Conservation (phyloP, 2,888 invertebrate genomes). For the Drosophila mercatorum region DNA sequence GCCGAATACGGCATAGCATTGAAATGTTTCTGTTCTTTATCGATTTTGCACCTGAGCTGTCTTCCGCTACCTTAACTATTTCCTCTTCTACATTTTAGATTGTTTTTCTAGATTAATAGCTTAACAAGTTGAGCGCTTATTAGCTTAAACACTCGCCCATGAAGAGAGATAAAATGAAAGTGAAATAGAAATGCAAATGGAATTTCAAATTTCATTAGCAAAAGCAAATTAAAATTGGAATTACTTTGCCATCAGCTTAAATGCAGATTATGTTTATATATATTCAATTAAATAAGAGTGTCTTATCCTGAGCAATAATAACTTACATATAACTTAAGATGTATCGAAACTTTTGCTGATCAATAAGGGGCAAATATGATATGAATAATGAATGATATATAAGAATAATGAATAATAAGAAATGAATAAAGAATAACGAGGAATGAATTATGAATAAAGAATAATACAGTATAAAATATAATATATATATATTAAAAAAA, state of each 20-base stretch:
- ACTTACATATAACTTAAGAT: too few relatives aligned
- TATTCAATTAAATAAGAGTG: background rate
- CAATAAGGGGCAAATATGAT: too few relatives aligned
- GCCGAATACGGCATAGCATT: background rate
- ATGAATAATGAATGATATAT: too few relatives aligned
- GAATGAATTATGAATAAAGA: too few relatives aligned
- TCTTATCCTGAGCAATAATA: too few relatives aligned
- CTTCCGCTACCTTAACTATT: too few relatives aligned
- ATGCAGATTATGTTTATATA: background rate
- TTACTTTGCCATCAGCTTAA: background rate
- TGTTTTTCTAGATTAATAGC: background rate
- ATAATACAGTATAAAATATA: too few relatives aligned
- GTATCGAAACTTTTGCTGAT: too few relatives aligned
- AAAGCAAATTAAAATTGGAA: background rate
- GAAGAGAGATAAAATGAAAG: background rate
- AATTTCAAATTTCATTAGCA: background rate
- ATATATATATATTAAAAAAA: too few relatives aligned
- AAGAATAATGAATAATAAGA: too few relatives aligned
- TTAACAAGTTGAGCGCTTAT: background rate
- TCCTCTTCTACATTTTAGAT: background rate
- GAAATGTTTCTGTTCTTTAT: background rate
- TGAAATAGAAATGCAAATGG: conserved; percentile 6
- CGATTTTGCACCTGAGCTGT: background rate
- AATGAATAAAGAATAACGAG: too few relatives aligned
- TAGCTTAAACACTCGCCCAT: background rate